Evolutionary conservation across 2,888 invertebrate genomes (phyloP).

Genomic region (Cotesia congregata): DNA sequence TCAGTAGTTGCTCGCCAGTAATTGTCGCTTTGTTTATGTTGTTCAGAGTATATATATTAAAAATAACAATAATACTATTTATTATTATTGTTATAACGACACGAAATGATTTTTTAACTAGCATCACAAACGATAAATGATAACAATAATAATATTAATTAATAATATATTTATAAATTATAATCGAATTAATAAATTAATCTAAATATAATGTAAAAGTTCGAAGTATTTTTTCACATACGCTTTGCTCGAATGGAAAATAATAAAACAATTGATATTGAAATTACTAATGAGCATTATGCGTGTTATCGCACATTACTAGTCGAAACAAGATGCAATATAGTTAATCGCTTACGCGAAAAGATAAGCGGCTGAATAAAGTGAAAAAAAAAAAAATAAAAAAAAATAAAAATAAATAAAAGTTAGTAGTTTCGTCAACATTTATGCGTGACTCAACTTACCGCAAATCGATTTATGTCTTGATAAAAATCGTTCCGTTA

Average conservation of each 20-base stretch:
- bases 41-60: not conserved
- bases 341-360: constrained; percentile 36
- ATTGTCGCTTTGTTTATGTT: not conserved
- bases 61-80: no score
- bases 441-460: constrained; percentile 34
- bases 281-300: not conserved
- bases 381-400: constrained; percentile 7
- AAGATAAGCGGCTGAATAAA: constrained; percentile 18
- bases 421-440: constrained; percentile 33
- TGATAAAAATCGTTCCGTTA: constrained; percentile 34
- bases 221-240: not conserved
- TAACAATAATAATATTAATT: not conserved
- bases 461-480: constrained; percentile 37
- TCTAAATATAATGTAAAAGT: not conserved
- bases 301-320: constrained; percentile 34
- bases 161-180: not conserved
- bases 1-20: not conserved
- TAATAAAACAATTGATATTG: constrained; percentile 11
- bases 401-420: constrained; percentile 21
- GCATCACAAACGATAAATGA: not conserved
- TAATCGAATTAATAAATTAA: not conserved
- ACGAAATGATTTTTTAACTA: not conserved
- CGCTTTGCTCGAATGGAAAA: constrained; percentile 20
- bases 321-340: constrained; percentile 41
- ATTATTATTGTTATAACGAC: not conserved